Conservation (phyloP, 2,797 vertebrate species). For the Falco naumanni region DNA sequence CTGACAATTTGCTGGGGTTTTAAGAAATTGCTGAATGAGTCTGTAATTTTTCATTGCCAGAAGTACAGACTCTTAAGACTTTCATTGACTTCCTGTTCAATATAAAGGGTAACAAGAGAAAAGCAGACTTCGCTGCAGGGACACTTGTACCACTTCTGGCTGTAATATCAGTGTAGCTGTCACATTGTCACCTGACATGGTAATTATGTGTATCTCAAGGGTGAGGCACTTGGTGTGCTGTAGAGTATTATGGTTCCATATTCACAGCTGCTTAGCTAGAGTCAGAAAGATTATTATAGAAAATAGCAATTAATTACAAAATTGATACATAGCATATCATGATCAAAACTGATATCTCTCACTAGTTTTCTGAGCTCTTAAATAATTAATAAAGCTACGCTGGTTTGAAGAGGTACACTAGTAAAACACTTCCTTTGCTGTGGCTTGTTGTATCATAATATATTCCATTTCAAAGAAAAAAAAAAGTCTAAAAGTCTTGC, state of each 20-base stretch:
- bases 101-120: background rate
- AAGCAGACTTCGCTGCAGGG: background rate
- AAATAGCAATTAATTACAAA: background rate
- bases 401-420: background rate
- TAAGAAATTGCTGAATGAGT: conserved; percentile 26
- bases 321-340: background rate
- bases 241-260: background rate
- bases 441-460: background rate
- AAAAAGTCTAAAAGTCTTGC: background rate
- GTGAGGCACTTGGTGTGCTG: background rate
- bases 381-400: background rate
- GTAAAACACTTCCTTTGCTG: background rate
- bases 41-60: conserved; percentile 31
- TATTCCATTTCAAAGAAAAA: background rate
- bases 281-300: background rate
- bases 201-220: conserved; percentile 4
- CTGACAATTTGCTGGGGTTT: background rate
- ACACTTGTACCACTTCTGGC: background rate
- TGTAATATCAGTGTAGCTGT: background rate
- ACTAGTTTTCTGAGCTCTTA: background rate
- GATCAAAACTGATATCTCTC: background rate
- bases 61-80: background rate
- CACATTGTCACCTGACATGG: conserved; percentile 11
- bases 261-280: background rate
- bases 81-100: background rate